Conservation (phyloP, 2,888 invertebrate genomes). For the Onthophagus sagittarius region DNA sequence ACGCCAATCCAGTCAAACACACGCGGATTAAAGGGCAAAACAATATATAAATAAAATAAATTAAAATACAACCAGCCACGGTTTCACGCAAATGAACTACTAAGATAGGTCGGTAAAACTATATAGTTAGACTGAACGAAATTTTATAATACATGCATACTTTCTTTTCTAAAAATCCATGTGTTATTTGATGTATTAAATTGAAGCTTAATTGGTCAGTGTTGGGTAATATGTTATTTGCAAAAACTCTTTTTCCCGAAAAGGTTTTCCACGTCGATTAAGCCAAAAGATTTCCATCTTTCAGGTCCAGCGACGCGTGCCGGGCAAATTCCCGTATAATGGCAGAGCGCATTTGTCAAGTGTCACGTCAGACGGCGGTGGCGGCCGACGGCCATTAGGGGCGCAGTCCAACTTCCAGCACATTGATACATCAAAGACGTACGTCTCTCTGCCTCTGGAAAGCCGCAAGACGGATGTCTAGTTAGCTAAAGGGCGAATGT, state of each 20-base stretch:
- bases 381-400: neutral
- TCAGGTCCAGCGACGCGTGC: neutral
- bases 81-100: no score
- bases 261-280: neutral
- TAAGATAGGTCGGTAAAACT: no score
- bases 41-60: no score
- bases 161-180: neutral
- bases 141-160: neutral
- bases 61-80: no score
- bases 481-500: neutral
- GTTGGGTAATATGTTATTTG: neutral
- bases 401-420: neutral
- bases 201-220: neutral
- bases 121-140: no score
- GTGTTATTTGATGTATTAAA: neutral
- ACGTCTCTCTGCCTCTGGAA: neutral
- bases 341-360: neutral
- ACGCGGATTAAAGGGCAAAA: no score
- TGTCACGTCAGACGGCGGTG: neutral
- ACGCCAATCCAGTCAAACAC: no score
- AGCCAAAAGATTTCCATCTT: neutral
- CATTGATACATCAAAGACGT: constrained; percentile 10
- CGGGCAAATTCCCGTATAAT: neutral
- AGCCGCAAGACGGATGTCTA: constrained; percentile 1
- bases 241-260: neutral